Percentiles rank a stretch among this genome's conserved stretches.
phyloP scores from a whole-genome alignment of 2,888 invertebrate species.

The Cheilosia soror region DNA sequence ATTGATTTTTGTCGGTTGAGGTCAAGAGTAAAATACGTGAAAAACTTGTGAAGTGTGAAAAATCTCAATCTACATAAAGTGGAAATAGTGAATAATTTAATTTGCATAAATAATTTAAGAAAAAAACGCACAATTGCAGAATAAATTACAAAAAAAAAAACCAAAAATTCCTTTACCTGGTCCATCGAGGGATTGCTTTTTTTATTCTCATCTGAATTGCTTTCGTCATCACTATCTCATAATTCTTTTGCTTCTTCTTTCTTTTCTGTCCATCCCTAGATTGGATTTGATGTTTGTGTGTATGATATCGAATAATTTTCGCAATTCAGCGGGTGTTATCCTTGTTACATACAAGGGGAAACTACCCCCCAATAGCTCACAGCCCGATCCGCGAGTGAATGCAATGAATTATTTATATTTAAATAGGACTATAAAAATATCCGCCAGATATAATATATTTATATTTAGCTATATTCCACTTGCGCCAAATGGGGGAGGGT shows the following conservation, averaged over 20 bases:
- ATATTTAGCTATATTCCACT: conserved; percentile 52
- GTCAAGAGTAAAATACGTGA: conserved; percentile 41
- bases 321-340: conserved; percentile 53
- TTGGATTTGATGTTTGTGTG: conserved; percentile 19
- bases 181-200: conserved; percentile 40
- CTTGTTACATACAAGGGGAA: conserved; percentile 58
- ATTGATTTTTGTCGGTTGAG: conserved; percentile 66
- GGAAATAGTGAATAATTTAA: conserved; percentile 44
- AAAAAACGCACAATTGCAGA: conserved; percentile 48
- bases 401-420: conserved; percentile 70
- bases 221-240: conserved; percentile 71
- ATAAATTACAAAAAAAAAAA: conserved; percentile 27
- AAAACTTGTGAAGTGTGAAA: conserved; percentile 13
- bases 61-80: background rate
- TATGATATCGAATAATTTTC: conserved; percentile 58
- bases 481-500: conserved; percentile 38
- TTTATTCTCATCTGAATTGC: conserved; percentile 59
- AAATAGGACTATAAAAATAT: conserved; percentile 62
- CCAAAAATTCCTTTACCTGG: conserved; percentile 32
- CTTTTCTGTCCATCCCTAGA: conserved; percentile 56
- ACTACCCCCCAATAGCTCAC: conserved; percentile 27
- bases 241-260: conserved; percentile 29
- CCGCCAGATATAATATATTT: conserved; percentile 38
- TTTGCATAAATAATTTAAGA: conserved; percentile 18
- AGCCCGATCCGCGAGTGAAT: conserved; percentile 47